These are phyloP conservation scores for Egretta garzetta DNA, from an alignment of 2,113 vertebrate species.

Conservation along the genomic window DNA sequence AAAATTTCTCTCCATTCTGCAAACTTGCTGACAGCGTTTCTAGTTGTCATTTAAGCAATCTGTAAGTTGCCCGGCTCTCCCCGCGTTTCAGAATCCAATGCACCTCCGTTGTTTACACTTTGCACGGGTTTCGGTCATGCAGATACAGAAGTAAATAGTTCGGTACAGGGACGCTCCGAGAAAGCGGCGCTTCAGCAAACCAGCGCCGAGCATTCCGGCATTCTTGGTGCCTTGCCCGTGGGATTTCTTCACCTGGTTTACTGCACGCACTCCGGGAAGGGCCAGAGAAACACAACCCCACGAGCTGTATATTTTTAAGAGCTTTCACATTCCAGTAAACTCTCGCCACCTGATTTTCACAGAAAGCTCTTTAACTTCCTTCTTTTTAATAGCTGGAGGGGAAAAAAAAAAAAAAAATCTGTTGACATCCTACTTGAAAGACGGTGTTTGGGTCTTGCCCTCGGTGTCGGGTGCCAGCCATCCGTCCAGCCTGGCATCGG, in stretches of 20 bases:
- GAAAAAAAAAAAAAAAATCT: too few species aligned
- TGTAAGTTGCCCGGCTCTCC: background rate
- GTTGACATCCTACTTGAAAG: background rate
- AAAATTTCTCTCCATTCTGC: background rate
- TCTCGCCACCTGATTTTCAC: background rate
- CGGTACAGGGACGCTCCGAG: too few species aligned
- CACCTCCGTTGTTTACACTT: background rate
- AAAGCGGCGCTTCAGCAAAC: background rate
- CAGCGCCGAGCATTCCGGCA: rapidly evolving
- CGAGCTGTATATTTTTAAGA: background rate
- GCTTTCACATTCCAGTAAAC: background rate
- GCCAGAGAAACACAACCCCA: background rate
- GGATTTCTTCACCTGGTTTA: background rate
- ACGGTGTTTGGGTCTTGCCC: rapidly evolving
- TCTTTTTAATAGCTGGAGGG: background rate
- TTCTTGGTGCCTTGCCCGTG: background rate
- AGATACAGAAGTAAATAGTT: background rate
- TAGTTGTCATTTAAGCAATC: background rate
- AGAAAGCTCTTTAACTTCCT: background rate
- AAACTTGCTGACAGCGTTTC: background rate
- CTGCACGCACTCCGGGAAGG: background rate
- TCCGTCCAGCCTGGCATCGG: background rate
- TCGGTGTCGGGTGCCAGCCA: background rate
- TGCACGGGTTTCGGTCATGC: background rate
- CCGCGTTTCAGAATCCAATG: background rate